Conservation (phyloP, 2,113 vertebrate species). For the Oceanites oceanicus region DNA sequence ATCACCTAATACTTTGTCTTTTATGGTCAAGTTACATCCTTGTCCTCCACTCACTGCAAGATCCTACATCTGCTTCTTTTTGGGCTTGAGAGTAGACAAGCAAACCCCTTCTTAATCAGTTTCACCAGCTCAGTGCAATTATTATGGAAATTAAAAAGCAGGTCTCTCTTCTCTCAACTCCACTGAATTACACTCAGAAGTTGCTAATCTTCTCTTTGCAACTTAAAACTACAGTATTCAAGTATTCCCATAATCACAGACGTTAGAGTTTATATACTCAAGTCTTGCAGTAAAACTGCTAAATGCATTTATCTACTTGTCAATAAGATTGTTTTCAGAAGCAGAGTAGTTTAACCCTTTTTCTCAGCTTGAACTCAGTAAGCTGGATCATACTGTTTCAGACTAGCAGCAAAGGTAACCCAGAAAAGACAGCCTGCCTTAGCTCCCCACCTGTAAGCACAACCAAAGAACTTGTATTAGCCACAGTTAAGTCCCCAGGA, state of each 20-base stretch:
- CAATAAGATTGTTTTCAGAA: neutral
- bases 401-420: neutral
- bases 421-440: neutral
- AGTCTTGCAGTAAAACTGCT: neutral
- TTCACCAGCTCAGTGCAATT: constrained; percentile 9
- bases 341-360: neutral
- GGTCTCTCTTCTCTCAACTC: neutral
- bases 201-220: neutral
- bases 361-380: neutral
- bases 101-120: neutral
- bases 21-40: neutral
- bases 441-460: neutral
- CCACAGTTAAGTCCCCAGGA: neutral
- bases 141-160: neutral
- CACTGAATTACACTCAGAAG: neutral
- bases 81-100: neutral
- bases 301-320: neutral
- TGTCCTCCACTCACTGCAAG: neutral
- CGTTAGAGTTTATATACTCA: neutral
- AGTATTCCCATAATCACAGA: neutral
- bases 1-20: neutral
- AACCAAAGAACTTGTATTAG: neutral
- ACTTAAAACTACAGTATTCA: neutral
- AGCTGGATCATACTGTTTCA: neutral
- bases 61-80: neutral